Conservation (phyloP, 1,140 invertebrate genomes). For the Trachymyrmex septentrionalis region DNA sequence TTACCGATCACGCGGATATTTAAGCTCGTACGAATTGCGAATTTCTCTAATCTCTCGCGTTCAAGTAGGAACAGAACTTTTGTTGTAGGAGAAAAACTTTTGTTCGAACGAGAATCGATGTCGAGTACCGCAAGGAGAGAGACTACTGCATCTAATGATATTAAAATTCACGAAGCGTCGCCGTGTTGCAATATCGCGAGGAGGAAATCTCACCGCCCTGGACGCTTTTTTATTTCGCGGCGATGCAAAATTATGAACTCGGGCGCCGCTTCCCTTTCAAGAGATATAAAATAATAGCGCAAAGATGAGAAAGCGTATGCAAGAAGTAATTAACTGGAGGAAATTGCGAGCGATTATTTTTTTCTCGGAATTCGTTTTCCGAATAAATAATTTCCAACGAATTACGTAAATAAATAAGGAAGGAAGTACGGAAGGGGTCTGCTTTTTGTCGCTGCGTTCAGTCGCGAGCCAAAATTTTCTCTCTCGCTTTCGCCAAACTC, state of each 20-base stretch:
- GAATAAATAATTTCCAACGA: neutral
- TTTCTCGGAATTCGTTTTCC: too few relatives aligned
- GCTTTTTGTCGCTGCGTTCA: too few relatives aligned
- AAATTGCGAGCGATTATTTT: neutral
- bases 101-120: neutral
- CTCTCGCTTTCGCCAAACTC: too few relatives aligned
- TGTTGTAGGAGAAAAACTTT: neutral
- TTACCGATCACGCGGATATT: neutral
- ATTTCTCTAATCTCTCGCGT: conserved; percentile 39
- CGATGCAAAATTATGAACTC: conserved; percentile 10
- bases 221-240: conserved; percentile 28
- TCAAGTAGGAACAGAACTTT: neutral
- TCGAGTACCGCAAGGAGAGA: conserved; percentile 19
- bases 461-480: too few relatives aligned
- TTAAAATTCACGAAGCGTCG: conserved; percentile 63
- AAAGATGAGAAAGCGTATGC: conserved; percentile 20
- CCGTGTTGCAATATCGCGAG: conserved; percentile 49
- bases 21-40: neutral
- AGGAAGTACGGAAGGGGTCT: neutral
- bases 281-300: conserved; percentile 12
- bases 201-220: conserved; percentile 31
- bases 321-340: neutral
- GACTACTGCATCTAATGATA: conserved; percentile 40
- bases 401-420: neutral
- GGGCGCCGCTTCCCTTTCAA: neutral